A percentile compares a stretch with the other conserved stretches of the same genome.
phyloP scores from a whole-genome alignment of 2,797 vertebrate genomes.

The Cirrhinus mrigala region DNA sequence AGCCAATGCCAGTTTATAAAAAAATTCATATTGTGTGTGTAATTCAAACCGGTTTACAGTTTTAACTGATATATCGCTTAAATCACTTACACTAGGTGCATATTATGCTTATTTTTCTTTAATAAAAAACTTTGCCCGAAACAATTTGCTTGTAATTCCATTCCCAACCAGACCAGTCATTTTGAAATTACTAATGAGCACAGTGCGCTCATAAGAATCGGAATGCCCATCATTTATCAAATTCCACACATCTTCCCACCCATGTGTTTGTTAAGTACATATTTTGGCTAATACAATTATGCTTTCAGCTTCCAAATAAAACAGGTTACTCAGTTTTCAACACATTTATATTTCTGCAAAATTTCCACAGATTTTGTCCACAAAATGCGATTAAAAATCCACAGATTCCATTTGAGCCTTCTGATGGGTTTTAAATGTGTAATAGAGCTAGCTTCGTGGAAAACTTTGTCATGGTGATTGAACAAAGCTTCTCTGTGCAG shows the following conservation, averaged over 20 bases:
- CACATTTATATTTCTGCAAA: not conserved
- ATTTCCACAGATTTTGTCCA: not conserved
- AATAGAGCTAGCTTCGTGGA: constrained; percentile 32
- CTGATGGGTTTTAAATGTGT: constrained; percentile 38
- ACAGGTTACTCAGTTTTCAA: not conserved
- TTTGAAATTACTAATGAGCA: constrained; percentile 2
- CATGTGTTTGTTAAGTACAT: not conserved
- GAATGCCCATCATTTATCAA: not conserved
- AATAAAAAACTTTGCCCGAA: not conserved
- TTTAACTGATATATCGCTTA: too few relatives aligned
- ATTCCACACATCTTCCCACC: not conserved
- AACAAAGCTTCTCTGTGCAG: constrained; percentile 30
- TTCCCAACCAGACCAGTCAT: not conserved
- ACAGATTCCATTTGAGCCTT: constrained; percentile 1
- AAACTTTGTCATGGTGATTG: constrained; percentile 53
- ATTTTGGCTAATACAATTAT: not conserved
- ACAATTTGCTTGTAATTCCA: not conserved
- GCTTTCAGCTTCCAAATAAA: not conserved
- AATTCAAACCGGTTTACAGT: too few relatives aligned
- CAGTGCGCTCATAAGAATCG: not conserved
- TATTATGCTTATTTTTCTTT: not conserved
- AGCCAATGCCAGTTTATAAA: too few relatives aligned
- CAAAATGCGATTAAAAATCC: constrained; percentile 6
- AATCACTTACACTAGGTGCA: too few relatives aligned
- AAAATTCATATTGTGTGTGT: too few relatives aligned